phyloP scores from a whole-genome alignment of 2,797 vertebrate species.

The Cynopterus sphinx region DNA sequence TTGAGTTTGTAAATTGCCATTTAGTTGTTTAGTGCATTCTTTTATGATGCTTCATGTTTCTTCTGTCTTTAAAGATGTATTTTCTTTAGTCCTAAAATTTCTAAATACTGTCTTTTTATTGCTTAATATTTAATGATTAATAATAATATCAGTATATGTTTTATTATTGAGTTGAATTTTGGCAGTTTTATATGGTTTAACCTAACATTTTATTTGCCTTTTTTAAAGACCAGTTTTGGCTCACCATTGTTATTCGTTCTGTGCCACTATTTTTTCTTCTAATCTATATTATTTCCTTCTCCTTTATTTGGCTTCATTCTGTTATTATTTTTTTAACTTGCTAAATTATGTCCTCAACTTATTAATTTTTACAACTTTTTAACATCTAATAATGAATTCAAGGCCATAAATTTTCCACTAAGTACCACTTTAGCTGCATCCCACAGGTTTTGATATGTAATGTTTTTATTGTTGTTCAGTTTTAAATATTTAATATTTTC shows the following conservation, averaged over 20 bases:
- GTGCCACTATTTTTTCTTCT: constrained; percentile 30
- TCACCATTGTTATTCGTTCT: not conserved
- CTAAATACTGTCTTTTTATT: not conserved
- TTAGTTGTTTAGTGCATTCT: not conserved
- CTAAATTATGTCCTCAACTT: not conserved
- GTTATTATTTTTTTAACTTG: not conserved
- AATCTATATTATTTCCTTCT: constrained; percentile 17
- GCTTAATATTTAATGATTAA: not conserved
- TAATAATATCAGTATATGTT: not conserved
- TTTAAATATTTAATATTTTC: constrained; percentile 51
- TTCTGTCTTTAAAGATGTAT: not conserved
- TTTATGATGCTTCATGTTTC: not conserved
- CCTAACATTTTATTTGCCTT: not conserved
- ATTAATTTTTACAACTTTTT: constrained; percentile 27
- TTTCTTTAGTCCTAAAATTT: not conserved
- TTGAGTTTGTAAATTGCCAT: not conserved
- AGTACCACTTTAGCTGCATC: constrained; percentile 19
- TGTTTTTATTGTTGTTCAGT: constrained; percentile 24
- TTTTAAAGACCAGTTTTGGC: not conserved
- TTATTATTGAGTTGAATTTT: not conserved
- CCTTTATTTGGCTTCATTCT: not conserved
- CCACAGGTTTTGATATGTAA: constrained; percentile 39
- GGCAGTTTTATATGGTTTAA: not conserved
- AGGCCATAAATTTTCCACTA: constrained; percentile 9
- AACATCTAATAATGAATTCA: constrained; percentile 23